A percentile compares a stretch with the other conserved stretches of the same genome.
Evolutionary conservation across 2,113 vertebrate genomes (phyloP).

Genomic region (Cygnus atratus): DNA sequence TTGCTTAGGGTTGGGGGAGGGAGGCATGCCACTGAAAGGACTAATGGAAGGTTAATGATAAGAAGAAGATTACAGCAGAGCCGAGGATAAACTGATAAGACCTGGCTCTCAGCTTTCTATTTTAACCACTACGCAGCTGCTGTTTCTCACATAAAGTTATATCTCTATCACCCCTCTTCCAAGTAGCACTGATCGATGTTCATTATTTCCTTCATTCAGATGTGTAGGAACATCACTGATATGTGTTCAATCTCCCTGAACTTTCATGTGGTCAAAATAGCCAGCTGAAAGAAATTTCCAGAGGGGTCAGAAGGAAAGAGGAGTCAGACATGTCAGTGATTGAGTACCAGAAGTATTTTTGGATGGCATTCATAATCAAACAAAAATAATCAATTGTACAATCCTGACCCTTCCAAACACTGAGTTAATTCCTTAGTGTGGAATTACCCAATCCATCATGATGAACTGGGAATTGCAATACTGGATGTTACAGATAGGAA

Average conservation of each 20-base stretch:
- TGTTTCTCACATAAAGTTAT: neutral
- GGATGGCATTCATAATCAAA: conserved; percentile 46
- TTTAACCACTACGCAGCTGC: conserved; percentile 41
- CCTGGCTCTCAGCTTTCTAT: conserved; percentile 19
- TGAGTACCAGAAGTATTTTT: conserved; percentile 8
- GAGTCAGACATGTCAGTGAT: neutral
- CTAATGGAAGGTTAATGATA: conserved; percentile 48
- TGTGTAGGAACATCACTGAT: neutral
- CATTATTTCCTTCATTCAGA: neutral
- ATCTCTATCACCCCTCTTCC: neutral
- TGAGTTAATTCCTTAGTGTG: conserved; percentile 39
- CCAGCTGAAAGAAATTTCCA: neutral
- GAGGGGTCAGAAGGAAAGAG: neutral
- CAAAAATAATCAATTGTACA: conserved; percentile 55
- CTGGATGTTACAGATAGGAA: conserved; percentile 21
- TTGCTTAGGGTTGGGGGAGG: neutral
- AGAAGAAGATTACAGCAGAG: conserved; percentile 42
- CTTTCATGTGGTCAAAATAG: neutral
- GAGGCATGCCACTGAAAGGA: conserved; percentile 18
- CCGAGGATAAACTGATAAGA: conserved; percentile 28
- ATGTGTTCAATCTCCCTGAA: neutral
- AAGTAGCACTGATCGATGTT: neutral
- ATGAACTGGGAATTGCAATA: conserved; percentile 33
- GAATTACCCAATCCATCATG: conserved; percentile 44
- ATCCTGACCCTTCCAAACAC: conserved; percentile 13